These are phyloP conservation scores for Ectobius pallidus DNA, from an alignment of 2,888 invertebrate species.

Conservation along the genomic window DNA sequence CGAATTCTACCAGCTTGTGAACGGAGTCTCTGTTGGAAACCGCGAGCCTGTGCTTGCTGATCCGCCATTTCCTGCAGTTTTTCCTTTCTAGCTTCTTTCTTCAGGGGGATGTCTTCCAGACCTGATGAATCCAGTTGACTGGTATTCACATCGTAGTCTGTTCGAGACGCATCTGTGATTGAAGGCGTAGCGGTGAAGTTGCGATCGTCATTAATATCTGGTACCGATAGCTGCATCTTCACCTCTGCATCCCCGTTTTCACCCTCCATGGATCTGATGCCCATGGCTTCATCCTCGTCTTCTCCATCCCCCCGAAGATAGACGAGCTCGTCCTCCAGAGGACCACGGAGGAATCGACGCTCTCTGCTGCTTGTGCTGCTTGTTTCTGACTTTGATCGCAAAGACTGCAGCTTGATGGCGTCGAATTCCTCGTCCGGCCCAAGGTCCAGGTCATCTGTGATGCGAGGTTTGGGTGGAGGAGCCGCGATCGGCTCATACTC, in stretches of 20 bases:
- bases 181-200: constrained; percentile 55
- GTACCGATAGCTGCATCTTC: constrained; percentile 50
- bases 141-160: constrained; percentile 68
- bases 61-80: constrained; percentile 59
- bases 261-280: constrained; percentile 57
- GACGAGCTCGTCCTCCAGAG: constrained; percentile 53
- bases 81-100: constrained; percentile 55
- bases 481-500: constrained; percentile 90
- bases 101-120: constrained; percentile 67
- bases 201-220: constrained; percentile 44
- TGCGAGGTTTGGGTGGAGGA: constrained; percentile 54
- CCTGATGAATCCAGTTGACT: constrained; percentile 58
- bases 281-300: constrained; percentile 55
- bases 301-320: constrained; percentile 51
- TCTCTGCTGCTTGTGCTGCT: constrained; percentile 43
- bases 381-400: constrained; percentile 33
- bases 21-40: constrained; percentile 69
- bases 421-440: constrained; percentile 46
- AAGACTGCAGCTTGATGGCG: constrained; percentile 37
- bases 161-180: constrained; percentile 64
- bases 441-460: constrained; percentile 44
- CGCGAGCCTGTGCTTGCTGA: constrained; percentile 48
- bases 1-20: constrained; percentile 75
- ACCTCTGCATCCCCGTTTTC: constrained; percentile 51
- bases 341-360: constrained; percentile 46